Conservation (phyloP, 2,113 vertebrate species). For the Chlamydotis undulata region DNA sequence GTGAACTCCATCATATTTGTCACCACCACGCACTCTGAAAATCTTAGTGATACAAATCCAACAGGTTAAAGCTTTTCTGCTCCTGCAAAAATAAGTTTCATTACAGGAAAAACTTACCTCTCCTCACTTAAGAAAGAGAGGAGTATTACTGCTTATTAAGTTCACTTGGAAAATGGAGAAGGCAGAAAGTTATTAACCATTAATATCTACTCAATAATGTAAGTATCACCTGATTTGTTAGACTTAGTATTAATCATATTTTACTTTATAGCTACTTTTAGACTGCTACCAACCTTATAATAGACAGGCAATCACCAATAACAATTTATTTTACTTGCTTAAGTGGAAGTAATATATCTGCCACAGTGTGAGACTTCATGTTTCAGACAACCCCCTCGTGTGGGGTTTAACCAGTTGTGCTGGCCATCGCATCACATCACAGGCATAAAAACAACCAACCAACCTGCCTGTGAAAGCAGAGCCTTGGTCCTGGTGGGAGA, state of each 20-base stretch:
- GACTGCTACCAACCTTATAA: not conserved
- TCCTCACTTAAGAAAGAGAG: not conserved
- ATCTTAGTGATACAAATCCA: not conserved
- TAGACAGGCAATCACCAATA: not conserved
- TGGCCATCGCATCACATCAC: not conserved
- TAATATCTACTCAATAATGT: fast-evolving
- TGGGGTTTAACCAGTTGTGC: not conserved
- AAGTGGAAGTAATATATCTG: not conserved
- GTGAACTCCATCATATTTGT: not conserved
- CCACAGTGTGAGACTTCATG: not conserved
- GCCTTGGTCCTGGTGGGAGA: not conserved
- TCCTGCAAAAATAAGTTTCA: not conserved
- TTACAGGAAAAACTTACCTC: not conserved
- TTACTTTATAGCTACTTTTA: not conserved
- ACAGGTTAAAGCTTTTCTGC: not conserved
- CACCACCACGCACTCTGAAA: not conserved
- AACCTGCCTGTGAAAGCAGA: not conserved
- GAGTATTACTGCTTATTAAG: not conserved
- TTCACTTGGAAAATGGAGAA: not conserved
- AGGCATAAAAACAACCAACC: not conserved
- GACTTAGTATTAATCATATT: not conserved
- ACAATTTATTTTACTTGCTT: not conserved
- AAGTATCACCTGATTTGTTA: not conserved
- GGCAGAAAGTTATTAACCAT: not conserved
- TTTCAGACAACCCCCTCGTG: fast-evolving